Conservation (phyloP, 2,797 vertebrate genomes). For the Gadopsis bispinosus region DNA sequence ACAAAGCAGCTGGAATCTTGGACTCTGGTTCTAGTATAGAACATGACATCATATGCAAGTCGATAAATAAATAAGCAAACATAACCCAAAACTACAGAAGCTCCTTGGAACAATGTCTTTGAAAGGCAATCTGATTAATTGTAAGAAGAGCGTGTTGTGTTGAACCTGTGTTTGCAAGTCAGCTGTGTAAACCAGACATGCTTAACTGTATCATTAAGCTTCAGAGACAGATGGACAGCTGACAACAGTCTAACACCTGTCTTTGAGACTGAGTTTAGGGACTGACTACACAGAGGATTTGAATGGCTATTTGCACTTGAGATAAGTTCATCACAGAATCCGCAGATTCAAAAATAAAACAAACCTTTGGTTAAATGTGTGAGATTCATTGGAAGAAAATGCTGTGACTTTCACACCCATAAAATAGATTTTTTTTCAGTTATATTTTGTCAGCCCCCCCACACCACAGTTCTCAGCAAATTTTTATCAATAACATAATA, state of each 20-base stretch:
- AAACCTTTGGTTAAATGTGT: not conserved
- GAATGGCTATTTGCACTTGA: conserved; percentile 8
- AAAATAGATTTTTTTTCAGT: not conserved
- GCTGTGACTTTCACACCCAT: conserved; percentile 9
- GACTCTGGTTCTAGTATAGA: not conserved
- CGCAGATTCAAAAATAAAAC: not conserved
- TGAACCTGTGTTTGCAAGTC: conserved; percentile 12
- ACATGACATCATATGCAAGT: not conserved
- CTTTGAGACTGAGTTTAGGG: not conserved
- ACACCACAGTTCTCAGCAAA: not conserved
- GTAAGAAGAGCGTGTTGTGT: too few species aligned
- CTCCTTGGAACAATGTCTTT: not conserved
- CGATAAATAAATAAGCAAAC: conserved; percentile 1
- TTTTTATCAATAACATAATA: conserved; percentile 1
- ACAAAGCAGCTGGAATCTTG: conserved; percentile 2
- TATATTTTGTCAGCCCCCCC: not conserved
- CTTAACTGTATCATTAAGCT: not conserved
- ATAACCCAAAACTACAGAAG: conserved; percentile 7
- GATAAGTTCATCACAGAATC: conserved; percentile 9
- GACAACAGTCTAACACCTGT: conserved; percentile 7
- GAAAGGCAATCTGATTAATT: not conserved
- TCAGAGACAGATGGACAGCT: conserved; percentile 9
- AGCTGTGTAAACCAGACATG: conserved; percentile 31
- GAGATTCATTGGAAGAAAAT: not conserved
- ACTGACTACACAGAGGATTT: not conserved